phyloP scores from a whole-genome alignment of 2,888 invertebrate species.

The Orchesella flavescens region DNA sequence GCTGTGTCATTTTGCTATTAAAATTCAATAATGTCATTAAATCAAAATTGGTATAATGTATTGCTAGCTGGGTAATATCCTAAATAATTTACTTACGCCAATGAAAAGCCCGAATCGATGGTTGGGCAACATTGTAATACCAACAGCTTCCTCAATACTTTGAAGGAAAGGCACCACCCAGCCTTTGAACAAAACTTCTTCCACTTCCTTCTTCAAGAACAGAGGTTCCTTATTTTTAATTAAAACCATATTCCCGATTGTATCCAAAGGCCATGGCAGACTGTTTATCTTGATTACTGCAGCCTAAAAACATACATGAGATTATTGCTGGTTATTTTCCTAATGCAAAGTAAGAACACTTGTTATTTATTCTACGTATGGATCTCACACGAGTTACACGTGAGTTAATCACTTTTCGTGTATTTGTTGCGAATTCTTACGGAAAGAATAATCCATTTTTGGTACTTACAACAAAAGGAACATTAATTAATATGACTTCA shows the following conservation, averaged over 20 bases:
- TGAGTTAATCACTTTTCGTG: no score
- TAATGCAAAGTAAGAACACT: neutral
- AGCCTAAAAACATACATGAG: constrained; percentile 21
- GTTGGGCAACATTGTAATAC: neutral
- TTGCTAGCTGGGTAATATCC: no score
- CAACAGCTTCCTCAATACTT: constrained; percentile 27
- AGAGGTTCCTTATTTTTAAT: constrained; percentile 19
- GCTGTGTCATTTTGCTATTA: constrained; percentile 43
- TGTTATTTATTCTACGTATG: neutral
- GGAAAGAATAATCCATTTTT: no score
- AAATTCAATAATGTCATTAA: neutral
- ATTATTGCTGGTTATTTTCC: no score
- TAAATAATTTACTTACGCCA: neutral
- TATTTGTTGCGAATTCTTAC: no score
- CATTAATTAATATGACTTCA: constrained; percentile 55
- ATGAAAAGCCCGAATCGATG: constrained; percentile 21
- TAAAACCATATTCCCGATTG: neutral
- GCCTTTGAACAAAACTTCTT: constrained; percentile 30
- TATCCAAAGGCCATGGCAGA: constrained; percentile 18
- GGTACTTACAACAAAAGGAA: constrained; percentile 60
- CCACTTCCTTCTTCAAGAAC: constrained; percentile 22
- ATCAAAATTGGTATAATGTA: no score
- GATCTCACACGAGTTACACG: no score
- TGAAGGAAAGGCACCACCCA: constrained; percentile 42
- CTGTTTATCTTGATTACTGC: constrained; percentile 45